A percentile compares a stretch with the other conserved stretches of the same genome.
Conservation (phyloP, 2,113 vertebrate genomes). For the Coptodon rendalli region DNA sequence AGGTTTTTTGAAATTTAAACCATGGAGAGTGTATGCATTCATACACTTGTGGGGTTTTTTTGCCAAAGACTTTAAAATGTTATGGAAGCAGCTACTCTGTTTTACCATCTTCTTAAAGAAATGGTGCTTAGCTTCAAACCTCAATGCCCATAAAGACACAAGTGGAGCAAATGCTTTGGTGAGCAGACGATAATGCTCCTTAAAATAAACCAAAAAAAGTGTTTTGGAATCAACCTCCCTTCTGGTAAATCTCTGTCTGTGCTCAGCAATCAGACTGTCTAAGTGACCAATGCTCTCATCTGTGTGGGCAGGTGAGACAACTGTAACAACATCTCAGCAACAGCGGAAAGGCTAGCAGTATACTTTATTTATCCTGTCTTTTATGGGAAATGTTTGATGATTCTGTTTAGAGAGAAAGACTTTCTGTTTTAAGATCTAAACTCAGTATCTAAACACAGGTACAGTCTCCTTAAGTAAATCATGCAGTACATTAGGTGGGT, state of each 20-base stretch:
- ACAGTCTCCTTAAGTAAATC: not conserved
- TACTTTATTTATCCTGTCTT: not conserved
- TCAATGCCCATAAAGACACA: not conserved
- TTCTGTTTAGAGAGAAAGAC: not conserved
- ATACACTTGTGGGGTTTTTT: rapidly evolving
- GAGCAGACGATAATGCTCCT: not conserved
- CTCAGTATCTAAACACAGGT: not conserved
- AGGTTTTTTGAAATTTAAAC: not conserved
- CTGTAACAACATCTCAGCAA: not conserved
- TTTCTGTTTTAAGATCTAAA: not conserved
- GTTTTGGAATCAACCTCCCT: not conserved
- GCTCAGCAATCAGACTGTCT: not conserved
- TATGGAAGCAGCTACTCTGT: not conserved
- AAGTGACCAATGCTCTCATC: not conserved
- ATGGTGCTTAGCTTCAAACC: not conserved
- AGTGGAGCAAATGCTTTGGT: not conserved
- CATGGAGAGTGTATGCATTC: not conserved
- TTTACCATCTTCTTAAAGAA: not conserved
- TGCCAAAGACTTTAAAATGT: not conserved
- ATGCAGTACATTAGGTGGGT: not conserved
- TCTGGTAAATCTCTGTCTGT: not conserved
- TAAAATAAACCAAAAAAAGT: not conserved
- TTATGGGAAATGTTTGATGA: not conserved
- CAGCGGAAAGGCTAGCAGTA: not conserved
- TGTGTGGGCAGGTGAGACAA: not conserved